Base-by-base conservation (phyloP, 2,113 vertebrate genomes). In the Eudyptes chrysolophus region DNA sequence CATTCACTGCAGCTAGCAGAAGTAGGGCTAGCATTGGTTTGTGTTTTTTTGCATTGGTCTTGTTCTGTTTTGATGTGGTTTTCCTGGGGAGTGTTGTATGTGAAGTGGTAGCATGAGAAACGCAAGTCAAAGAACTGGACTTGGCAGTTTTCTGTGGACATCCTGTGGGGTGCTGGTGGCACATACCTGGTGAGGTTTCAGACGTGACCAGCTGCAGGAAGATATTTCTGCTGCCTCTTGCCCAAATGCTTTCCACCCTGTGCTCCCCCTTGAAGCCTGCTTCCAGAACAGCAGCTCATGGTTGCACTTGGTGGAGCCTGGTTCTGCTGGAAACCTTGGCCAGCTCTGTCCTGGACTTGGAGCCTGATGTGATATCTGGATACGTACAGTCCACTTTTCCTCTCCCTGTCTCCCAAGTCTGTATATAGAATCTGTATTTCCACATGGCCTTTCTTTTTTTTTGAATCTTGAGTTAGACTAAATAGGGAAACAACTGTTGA, bases 241-340 rank as follows among this genome's bases (percentile, higher is more conserved):
- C 13, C 29, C 13, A 71, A 54, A n/a, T 0, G 0, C 15, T 83
- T 80, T 74, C 61, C 4, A 51, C 12, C 3, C 4, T 5, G 2
- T 62, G 13, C 8, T 90, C 13, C 4, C 46, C 6, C 25, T 70
- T 74, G 55, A 66, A 60, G 68, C 34, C 54, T 83, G 12, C 32
- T 80, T 96, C 55, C 42, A 30, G 82, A 51, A 16, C 8, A 85
- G 46, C 78, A 77, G 19, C 26, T 92, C 9, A 7, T 17, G 51
- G 4, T 51, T 72, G 12, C 0, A 34, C 14, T 51, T 57, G 19
- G 10, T 85, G 60, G 38, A 76, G 21, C 20, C 19, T 1, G 2
- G 24, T 84, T 68, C 21, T 94, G 16, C 42, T 61, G 46, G 30
- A 85, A 86, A 26, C 22, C 30, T 66, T 79, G 83, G 24, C 80